Conservation (phyloP, 2,888 invertebrate species). For the Dyspetes luteomarginatus region DNA sequence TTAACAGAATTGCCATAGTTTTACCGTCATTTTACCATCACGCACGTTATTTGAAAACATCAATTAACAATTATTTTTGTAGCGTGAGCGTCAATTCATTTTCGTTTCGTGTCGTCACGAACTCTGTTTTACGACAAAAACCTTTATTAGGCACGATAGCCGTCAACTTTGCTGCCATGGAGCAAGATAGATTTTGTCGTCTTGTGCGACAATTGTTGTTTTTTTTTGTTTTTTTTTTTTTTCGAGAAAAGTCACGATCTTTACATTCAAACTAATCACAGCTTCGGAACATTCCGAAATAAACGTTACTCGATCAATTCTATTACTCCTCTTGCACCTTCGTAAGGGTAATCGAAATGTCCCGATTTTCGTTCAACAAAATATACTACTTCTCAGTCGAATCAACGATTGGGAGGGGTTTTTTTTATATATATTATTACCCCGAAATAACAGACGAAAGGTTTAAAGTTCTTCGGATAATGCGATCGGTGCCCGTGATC, state of each 20-base stretch:
- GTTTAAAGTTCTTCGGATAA: conserved; percentile 80
- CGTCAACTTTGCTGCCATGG: too few relatives aligned
- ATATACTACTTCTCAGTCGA: background rate
- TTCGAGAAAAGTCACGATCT: conserved; percentile 24
- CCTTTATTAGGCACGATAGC: too few relatives aligned
- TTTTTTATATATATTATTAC: background rate
- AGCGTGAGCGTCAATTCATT: background rate
- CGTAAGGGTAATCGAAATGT: background rate
- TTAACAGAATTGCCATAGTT: background rate
- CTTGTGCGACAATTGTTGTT: background rate
- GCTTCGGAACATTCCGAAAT: conserved; percentile 30
- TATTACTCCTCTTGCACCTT: background rate
- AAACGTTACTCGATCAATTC: conserved; percentile 3
- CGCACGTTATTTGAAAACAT: background rate
- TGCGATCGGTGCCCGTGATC: conserved; percentile 80
- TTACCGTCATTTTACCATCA: background rate
- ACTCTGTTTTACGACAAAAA: background rate
- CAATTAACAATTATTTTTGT: background rate
- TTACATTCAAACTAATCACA: conserved; percentile 51
- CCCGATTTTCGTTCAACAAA: background rate
- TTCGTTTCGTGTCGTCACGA: background rate
- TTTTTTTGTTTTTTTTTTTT: too few relatives aligned
- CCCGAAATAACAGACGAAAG: background rate
- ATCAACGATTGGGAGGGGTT: conserved; percentile 6
- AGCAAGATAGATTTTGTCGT: background rate